phyloP scores from a whole-genome alignment of 2,888 invertebrate species.

The Sisyra nigra region DNA sequence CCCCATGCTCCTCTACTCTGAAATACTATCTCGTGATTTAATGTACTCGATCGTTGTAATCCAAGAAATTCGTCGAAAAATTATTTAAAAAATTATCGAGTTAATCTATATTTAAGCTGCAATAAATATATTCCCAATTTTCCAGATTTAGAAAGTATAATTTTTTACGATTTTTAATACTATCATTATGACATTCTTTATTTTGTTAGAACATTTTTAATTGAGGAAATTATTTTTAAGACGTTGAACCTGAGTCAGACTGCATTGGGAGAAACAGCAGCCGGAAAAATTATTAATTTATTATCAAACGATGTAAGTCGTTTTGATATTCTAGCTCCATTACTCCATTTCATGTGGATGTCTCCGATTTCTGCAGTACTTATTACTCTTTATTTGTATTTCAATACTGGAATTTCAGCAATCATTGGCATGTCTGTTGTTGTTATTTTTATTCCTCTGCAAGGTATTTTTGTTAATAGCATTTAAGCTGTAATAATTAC shows the following conservation, averaged over 20 bases:
- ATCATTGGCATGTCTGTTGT: slow-evolving; percentile 66
- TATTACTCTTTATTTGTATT: slow-evolving; percentile 65
- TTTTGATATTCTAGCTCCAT: slow-evolving; percentile 72
- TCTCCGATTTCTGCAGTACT: slow-evolving; percentile 50
- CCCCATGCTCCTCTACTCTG: no score
- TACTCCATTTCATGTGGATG: slow-evolving; percentile 76
- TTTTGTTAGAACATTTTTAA: not conserved
- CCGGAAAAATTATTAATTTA: slow-evolving; percentile 84
- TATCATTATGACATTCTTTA: not conserved
- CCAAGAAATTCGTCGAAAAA: no score
- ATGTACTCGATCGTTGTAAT: no score
- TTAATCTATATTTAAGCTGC: no score
- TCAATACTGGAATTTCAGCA: slow-evolving; percentile 53
- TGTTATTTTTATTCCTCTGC: slow-evolving; percentile 65
- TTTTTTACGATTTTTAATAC: not conserved
- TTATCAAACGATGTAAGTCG: slow-evolving; percentile 88
- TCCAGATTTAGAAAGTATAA: no score
- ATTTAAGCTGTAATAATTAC: no score
- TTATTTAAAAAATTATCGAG: no score
- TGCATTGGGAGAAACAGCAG: slow-evolving; percentile 54
- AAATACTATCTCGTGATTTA: no score
- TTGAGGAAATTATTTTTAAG: slow-evolving; percentile 30
- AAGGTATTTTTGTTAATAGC: slow-evolving; percentile 36
- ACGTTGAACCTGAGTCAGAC: slow-evolving; percentile 52
- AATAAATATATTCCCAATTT: no score